A percentile compares a stretch with the other conserved stretches of the same genome.
These are phyloP conservation scores for Rotaria macrura DNA, from an alignment of 2,888 invertebrate species.

Conservation along the genomic window DNA sequence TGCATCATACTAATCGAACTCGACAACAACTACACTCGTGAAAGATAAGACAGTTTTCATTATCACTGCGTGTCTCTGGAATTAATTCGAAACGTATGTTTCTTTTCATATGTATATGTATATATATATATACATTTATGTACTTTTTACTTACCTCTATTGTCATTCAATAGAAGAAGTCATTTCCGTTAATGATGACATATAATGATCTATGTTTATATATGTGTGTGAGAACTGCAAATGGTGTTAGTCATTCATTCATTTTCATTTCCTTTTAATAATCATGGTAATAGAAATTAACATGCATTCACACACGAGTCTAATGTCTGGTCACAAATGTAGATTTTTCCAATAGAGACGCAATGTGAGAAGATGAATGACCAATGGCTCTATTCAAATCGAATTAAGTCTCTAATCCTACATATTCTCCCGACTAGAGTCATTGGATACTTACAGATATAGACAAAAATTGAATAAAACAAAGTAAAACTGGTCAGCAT, in stretches of 20 bases:
- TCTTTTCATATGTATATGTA: neutral
- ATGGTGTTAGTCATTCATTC: constrained; percentile 1
- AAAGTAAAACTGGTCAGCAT: neutral
- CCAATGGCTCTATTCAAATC: neutral
- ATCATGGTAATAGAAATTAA: constrained; percentile 10
- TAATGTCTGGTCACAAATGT: constrained; percentile 5
- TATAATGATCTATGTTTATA: constrained; percentile 9
- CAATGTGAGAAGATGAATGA: neutral
- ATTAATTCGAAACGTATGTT: constrained; percentile 12
- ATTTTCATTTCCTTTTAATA: constrained; percentile 5
- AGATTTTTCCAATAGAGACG: constrained; percentile 11
- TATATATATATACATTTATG: no score
- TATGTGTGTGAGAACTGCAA: neutral
- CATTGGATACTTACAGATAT: neutral
- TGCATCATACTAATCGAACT: constrained; percentile 4
- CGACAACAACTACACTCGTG: neutral
- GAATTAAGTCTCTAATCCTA: neutral
- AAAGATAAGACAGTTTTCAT: neutral
- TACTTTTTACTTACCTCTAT: neutral
- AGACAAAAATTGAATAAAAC: neutral
- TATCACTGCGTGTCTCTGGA: neutral
- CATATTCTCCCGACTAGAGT: neutral
- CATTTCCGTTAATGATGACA: constrained; percentile 12
- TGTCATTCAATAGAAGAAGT: neutral
- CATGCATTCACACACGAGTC: neutral